Percentiles rank a stretch among this genome's conserved stretches.
Evolutionary conservation across 35 echinoderm and acorn worm species (phyloP).

Genomic region (Heliocidaris tuberculata): DNA sequence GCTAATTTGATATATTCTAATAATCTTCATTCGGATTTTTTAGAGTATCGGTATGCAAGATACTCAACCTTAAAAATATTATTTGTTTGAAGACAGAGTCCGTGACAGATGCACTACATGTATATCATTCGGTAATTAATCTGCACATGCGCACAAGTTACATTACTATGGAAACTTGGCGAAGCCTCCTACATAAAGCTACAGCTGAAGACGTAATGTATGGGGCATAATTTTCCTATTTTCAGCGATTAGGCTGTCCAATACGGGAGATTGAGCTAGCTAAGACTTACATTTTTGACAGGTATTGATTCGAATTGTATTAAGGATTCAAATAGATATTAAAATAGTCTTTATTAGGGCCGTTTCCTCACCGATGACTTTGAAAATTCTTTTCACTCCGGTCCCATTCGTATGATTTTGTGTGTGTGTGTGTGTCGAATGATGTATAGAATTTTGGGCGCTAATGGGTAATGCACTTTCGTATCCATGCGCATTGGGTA

Average conservation of each 20-base stretch:
- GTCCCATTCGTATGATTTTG: background rate
- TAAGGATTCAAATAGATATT: background rate
- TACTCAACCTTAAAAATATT: no score
- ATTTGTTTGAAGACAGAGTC: no score
- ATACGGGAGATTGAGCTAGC: background rate
- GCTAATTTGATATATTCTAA: no score
- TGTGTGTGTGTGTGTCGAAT: background rate
- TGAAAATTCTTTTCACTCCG: background rate
- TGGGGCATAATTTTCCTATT: background rate
- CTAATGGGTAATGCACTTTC: no score
- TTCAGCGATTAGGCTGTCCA: background rate
- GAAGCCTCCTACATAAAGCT: no score
- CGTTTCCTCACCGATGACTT: background rate
- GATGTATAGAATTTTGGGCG: no score
- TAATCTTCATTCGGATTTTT: no score
- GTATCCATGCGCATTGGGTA: no score
- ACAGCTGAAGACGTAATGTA: background rate
- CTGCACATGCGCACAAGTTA: background rate
- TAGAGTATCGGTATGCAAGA: no score
- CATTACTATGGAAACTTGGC: slow-evolving; percentile 50
- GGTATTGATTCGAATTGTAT: background rate
- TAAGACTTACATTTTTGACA: background rate
- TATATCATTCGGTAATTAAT: background rate
- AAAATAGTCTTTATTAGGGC: background rate
- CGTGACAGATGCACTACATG: no score